Evolutionary conservation across 2,113 vertebrate species (phyloP), one percentile per base, ranked within the genome.

Genomic region (Xiphophorus maculatus): DNA sequence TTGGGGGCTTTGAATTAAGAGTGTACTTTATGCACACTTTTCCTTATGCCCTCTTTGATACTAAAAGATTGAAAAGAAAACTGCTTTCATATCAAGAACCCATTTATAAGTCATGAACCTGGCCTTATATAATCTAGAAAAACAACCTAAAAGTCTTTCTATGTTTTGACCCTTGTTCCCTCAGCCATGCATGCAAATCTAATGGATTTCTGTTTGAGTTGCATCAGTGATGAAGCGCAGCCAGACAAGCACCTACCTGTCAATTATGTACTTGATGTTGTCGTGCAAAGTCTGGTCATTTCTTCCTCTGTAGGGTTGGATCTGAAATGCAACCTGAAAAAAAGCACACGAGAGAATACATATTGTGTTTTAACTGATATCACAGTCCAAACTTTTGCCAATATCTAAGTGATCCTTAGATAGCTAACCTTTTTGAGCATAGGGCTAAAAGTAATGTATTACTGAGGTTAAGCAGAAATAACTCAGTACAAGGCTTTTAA

Each of bases 211-310:
- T 66, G 14, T 72, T 63, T 51, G 27, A 81, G 69, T 51, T 68
- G 62, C 74, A 63, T 33, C 15, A 4, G 65, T 68, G 63, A 71
- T 44, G 64, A 61, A 32, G 73, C 9, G 37, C 65, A 70, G 68
- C 29, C 58, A 61, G 63, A 66, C 40, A 15, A 71, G 62, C 35
- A 84, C 93, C 84, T 94, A 97, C 97, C 93, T 97, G 95, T 97
- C 96, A 64, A 96, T 93, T 86, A 97, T 97, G 88, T 97, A 96
- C 91, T 96, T 97, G 93, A 97, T 89, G 75, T 97, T 97, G 80
- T 96, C 96, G 1, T 96, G 96, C 75, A 97, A 91, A 0, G 93
- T 96, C 91, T 93, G 91, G 88, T 97, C 96, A 17, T 95, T 95
- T 29, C 96, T 93, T 64, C 95, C 96, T 91, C 94, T 93, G 92